A percentile compares a stretch with the other conserved stretches of the same genome.
These are phyloP conservation scores for Gavialis gangeticus DNA, from an alignment of 2,113 vertebrate species.

Conservation along the genomic window DNA sequence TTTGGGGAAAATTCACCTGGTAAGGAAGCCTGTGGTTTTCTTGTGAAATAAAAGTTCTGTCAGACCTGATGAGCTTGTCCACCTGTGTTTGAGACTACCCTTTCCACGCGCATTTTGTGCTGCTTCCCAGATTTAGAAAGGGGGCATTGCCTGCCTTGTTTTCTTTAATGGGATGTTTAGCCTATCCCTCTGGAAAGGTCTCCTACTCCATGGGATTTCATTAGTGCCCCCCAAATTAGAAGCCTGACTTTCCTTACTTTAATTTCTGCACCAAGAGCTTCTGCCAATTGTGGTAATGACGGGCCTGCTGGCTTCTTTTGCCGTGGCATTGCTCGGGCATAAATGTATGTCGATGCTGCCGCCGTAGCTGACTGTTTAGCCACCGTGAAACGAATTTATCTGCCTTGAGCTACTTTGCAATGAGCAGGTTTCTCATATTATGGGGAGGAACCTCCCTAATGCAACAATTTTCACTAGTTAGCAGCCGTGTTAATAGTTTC, in stretches of 20 bases:
- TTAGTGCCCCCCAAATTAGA: background rate
- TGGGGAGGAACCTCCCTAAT: background rate
- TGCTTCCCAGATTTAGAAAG: background rate
- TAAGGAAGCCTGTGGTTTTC: slow-evolving; percentile 53
- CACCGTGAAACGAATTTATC: background rate
- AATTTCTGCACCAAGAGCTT: background rate
- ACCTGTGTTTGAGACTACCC: background rate
- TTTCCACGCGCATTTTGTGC: background rate
- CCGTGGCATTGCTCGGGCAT: background rate
- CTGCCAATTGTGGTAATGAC: background rate
- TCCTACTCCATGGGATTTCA: background rate
- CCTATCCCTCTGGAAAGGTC: background rate
- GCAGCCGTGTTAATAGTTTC: background rate
- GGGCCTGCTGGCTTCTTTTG: background rate
- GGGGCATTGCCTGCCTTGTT: background rate
- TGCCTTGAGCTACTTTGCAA: background rate
- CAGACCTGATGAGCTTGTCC: slow-evolving; percentile 28
- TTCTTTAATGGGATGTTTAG: background rate
- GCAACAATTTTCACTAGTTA: background rate
- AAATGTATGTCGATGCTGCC: background rate
- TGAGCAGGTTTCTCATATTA: background rate
- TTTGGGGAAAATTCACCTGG: slow-evolving; percentile 10
- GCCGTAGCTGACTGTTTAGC: background rate
- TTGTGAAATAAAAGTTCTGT: slow-evolving; percentile 9
- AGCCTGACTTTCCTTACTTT: background rate